Evolutionary conservation across 2,113 vertebrate species (phyloP).

Genomic region (Oxyura jamaicensis): DNA sequence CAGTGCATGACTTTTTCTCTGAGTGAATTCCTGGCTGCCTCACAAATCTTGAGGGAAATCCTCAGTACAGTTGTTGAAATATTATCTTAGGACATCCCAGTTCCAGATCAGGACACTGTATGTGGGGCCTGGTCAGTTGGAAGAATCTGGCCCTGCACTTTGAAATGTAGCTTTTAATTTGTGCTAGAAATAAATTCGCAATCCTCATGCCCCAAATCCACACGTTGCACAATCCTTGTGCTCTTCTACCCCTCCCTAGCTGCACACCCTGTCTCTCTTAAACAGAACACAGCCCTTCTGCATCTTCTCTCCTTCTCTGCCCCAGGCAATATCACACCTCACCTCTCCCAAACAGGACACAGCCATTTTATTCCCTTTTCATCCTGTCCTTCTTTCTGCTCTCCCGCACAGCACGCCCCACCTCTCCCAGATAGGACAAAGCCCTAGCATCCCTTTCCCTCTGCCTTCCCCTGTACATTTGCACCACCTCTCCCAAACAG

Average conservation of each 20-base stretch:
- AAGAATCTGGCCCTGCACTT: neutral
- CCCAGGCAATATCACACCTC: neutral
- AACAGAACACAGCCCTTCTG: neutral
- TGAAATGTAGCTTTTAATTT: neutral
- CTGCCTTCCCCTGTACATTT: neutral
- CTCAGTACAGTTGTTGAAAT: neutral
- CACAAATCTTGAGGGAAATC: neutral
- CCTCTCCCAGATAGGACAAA: neutral
- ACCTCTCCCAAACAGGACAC: neutral
- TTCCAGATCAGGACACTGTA: neutral
- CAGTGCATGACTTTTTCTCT: neutral
- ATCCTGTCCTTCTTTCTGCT: neutral
- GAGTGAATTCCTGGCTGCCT: neutral
- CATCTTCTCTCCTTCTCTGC: neutral
- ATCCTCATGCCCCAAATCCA: neutral
- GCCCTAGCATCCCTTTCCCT: neutral
- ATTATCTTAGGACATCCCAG: neutral
- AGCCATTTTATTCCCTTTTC: neutral
- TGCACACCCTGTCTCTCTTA: accelerated
- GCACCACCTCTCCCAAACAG: neutral
- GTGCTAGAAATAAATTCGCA: neutral
- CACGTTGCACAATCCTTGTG: neutral
- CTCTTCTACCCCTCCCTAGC: neutral
- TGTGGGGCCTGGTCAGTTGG: neutral
- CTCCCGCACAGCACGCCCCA: neutral